Evolutionary conservation across 2,797 vertebrate genomes (phyloP).

Genomic region (Lepus oiostolus): DNA sequence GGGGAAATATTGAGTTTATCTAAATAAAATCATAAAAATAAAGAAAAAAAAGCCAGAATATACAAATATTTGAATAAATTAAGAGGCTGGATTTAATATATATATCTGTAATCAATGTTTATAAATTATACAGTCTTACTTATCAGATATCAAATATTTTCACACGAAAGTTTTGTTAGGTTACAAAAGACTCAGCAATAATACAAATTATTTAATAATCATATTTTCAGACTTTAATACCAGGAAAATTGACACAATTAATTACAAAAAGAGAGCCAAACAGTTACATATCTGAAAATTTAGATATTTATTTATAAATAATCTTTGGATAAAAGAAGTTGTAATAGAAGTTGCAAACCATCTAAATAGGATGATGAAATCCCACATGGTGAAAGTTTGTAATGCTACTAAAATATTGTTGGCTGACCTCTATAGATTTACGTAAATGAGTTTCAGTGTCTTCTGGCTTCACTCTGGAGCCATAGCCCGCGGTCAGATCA

Average conservation of each 20-base stretch:
- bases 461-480: background rate
- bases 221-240: background rate
- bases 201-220: background rate
- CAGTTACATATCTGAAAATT: background rate
- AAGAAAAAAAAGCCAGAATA: background rate
- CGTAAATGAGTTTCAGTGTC: slow-evolving; percentile 10
- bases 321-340: background rate
- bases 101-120: background rate
- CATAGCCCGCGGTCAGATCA: background rate
- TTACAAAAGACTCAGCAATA: slow-evolving; percentile 22
- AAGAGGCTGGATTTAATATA: background rate
- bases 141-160: background rate
- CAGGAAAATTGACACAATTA: background rate
- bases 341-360: background rate
- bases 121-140: background rate
- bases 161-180: background rate
- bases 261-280: background rate
- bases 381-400: background rate
- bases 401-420: background rate
- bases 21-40: background rate
- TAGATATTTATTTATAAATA: background rate
- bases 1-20: background rate
- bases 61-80: slow-evolving; percentile 5
- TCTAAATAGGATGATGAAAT: slow-evolving; percentile 22
- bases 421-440: background rate